A percentile compares a stretch with the other conserved stretches of the same genome.
Conservation (phyloP, 1,140 invertebrate species). For the Polyergus mexicanus region DNA sequence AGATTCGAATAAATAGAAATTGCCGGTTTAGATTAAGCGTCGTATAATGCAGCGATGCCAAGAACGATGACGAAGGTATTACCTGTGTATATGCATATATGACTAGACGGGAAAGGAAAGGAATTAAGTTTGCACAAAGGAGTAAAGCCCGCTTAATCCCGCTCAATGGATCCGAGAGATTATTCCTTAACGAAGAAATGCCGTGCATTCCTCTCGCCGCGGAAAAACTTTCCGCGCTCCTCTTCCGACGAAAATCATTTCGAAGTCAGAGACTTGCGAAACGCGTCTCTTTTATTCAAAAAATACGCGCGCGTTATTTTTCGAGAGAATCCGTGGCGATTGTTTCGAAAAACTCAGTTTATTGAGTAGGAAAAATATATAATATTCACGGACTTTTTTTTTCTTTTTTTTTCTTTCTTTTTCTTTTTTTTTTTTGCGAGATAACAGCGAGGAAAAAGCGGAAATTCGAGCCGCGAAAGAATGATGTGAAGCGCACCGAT, state of each 20-base stretch:
- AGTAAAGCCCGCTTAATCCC: constrained; percentile 17
- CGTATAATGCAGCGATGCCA: constrained; percentile 32
- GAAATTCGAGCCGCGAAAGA: constrained; percentile 21
- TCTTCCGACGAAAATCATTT: neutral
- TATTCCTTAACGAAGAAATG: constrained; percentile 20
- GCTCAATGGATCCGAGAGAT: constrained; percentile 39
- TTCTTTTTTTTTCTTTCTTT: too few species aligned
- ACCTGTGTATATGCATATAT: constrained; percentile 29
- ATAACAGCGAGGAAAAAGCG: neutral
- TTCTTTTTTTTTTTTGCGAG: too few species aligned
- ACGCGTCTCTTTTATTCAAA: neutral
- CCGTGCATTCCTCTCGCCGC: neutral
- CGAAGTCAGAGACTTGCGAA: neutral
- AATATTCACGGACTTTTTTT: too few species aligned
- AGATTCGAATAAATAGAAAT: constrained; percentile 72
- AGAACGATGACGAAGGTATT: neutral
- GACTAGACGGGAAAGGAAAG: constrained; percentile 2
- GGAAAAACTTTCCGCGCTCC: constrained; percentile 1
- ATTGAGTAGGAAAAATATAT: too few species aligned
- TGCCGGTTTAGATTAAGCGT: constrained; percentile 66
- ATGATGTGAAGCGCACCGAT: neutral
- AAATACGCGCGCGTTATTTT: neutral
- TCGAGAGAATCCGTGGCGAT: neutral
- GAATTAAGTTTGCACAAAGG: constrained; percentile 51
- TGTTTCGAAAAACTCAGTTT: neutral